phyloP scores from a whole-genome alignment of 2,888 invertebrate species.

The Brenthis ino region DNA sequence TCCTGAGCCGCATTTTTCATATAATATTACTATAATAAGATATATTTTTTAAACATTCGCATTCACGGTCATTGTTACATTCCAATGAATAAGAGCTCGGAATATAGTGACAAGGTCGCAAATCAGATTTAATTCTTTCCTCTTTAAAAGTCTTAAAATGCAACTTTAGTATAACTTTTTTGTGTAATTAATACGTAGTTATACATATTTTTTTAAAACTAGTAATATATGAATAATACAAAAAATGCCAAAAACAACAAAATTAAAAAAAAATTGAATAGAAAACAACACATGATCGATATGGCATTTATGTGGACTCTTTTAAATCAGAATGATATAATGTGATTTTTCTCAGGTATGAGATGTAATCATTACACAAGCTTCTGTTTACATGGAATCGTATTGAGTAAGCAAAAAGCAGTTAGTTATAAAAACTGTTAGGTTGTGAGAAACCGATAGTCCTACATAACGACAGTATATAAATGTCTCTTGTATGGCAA shows the following conservation, averaged over 20 bases:
- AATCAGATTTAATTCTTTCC: slow-evolving; percentile 28
- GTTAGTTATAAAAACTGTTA: slow-evolving; percentile 11
- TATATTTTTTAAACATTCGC: slow-evolving; percentile 32
- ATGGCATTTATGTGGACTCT: neutral
- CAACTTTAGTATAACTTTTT: slow-evolving; percentile 5
- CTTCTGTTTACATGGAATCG: neutral
- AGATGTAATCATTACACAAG: slow-evolving; percentile 10
- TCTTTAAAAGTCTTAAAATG: slow-evolving; percentile 9
- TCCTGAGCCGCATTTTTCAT: slow-evolving; percentile 23
- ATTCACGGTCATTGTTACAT: slow-evolving; percentile 65
- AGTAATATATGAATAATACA: too few relatives aligned
- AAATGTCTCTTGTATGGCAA: slow-evolving; percentile 3
- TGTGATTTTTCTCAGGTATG: slow-evolving; percentile 3
- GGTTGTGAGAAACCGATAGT: slow-evolving; percentile 14
- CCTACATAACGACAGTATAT: slow-evolving; percentile 7
- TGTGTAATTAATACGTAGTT: too few relatives aligned
- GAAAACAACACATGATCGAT: neutral
- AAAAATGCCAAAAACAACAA: too few relatives aligned
- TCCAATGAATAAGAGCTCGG: slow-evolving; percentile 53
- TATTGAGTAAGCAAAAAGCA: slow-evolving; percentile 1
- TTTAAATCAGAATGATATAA: neutral
- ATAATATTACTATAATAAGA: slow-evolving; percentile 25
- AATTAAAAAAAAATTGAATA: too few relatives aligned
- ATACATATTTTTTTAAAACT: too few relatives aligned
- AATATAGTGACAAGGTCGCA: slow-evolving; percentile 59